Percentiles rank a stretch among this genome's conserved stretches.
phyloP scores from a whole-genome alignment of 2,797 vertebrate genomes.

The Rhinella marina region DNA sequence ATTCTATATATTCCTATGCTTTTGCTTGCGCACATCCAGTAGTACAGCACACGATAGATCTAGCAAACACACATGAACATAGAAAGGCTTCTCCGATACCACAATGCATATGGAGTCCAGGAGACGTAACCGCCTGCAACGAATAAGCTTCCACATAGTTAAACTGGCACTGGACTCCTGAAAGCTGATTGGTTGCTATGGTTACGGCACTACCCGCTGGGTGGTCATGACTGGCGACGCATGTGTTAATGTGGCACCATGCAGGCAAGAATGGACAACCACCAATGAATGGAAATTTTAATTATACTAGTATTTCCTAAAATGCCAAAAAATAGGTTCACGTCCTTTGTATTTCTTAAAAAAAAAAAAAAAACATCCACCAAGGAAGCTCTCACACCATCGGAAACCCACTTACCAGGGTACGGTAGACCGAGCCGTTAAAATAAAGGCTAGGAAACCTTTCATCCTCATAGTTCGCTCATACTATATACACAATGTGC shows the following conservation, averaged over 20 bases:
- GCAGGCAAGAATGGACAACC: constrained; percentile 29
- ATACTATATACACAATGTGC: constrained; percentile 39
- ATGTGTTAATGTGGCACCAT: constrained; percentile 11
- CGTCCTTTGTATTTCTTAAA: constrained; percentile 13
- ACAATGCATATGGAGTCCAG: constrained; percentile 1
- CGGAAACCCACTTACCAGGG: constrained; percentile 14
- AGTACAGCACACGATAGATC: constrained; percentile 37
- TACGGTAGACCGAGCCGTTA: constrained; percentile 7
- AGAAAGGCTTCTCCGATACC: constrained; percentile 15
- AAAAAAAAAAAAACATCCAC: constrained; percentile 53
- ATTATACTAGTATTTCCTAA: constrained; percentile 29
- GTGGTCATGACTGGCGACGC: neutral
- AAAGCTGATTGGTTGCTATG: neutral
- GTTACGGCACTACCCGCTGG: neutral
- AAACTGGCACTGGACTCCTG: neutral
- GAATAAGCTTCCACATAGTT: neutral
- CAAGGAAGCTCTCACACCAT: constrained; percentile 38
- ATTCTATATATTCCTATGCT: constrained; percentile 73
- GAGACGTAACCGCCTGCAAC: neutral
- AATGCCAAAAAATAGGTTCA: constrained; percentile 13
- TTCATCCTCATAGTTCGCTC: neutral
- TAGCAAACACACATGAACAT: constrained; percentile 36
- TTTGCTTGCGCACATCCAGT: constrained; percentile 68
- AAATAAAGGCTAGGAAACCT: constrained; percentile 17
- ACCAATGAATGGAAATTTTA: constrained; percentile 21